phyloP scores from a whole-genome alignment of 1,140 invertebrate species.

The Drosophila funebris region DNA sequence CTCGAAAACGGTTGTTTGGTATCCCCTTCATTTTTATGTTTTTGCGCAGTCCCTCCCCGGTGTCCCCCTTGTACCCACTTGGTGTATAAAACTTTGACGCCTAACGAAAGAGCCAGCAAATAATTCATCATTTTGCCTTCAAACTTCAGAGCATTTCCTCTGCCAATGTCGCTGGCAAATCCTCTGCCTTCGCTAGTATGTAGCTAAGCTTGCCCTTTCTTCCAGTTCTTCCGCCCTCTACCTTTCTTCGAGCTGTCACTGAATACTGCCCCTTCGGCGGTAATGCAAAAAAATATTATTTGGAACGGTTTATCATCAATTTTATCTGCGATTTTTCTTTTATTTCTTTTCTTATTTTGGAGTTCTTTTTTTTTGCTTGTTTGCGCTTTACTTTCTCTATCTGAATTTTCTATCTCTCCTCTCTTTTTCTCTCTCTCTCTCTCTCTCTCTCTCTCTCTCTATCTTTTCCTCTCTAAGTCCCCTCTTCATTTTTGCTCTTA shows the following conservation, averaged over 20 bases:
- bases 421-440: neutral
- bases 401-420: no score
- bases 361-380: constrained; percentile 33
- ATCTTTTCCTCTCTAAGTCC: neutral
- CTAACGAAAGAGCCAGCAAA: constrained; percentile 79
- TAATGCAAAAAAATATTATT: constrained; percentile 66
- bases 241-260: neutral
- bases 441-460: neutral
- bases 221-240: neutral
- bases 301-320: constrained; percentile 82
- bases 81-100: constrained; percentile 67
- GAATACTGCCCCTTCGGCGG: constrained; percentile 18
- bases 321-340: constrained; percentile 73
- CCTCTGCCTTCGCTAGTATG: constrained; percentile 35
- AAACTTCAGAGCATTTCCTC: constrained; percentile 70
- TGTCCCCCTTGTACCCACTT: neutral
- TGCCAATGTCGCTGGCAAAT: constrained; percentile 53
- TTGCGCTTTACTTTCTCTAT: constrained; percentile 54
- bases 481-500: constrained; percentile 21
- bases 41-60: constrained; percentile 52
- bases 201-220: constrained; percentile 20
- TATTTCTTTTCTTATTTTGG: constrained; percentile 36
- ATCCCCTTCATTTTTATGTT: constrained; percentile 73
- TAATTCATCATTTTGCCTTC: constrained; percentile 80
- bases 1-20: constrained; percentile 70